Evolutionary conservation across 2,113 vertebrate genomes (phyloP).

Genomic region (Hyperoodon ampullatus): DNA sequence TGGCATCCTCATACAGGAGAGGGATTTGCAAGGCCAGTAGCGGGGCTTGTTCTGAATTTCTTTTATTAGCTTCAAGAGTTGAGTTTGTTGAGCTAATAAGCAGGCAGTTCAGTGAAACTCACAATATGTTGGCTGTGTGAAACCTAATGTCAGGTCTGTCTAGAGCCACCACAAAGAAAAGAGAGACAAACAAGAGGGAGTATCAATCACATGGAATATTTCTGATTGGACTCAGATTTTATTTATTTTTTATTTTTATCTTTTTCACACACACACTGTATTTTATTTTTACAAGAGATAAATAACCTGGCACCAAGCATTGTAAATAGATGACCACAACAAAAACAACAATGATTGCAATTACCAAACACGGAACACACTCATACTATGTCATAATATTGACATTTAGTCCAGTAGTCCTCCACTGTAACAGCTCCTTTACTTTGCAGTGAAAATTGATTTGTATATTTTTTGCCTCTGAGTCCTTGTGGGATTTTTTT

Average conservation of each 20-base stretch:
- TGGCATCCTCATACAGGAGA: not conserved
- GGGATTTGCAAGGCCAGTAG: not conserved
- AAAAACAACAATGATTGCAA: no score
- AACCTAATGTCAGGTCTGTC: not conserved
- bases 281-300: no score
- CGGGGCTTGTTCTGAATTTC: not conserved
- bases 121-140: not conserved
- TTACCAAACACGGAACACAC: no score
- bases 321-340: no score
- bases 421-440: no score
- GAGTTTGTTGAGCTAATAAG: not conserved
- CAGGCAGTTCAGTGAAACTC: not conserved
- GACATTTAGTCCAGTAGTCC: no score
- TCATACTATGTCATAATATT: no score
- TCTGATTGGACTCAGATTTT: not conserved
- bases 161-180: not conserved
- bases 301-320: no score
- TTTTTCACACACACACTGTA: no score
- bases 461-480: no score
- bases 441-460: no score
- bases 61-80: not conserved
- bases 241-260: not conserved
- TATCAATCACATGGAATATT: not conserved
- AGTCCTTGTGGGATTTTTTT: no score
- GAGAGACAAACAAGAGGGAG: not conserved